A percentile compares a stretch with the other conserved stretches of the same genome.
These are phyloP conservation scores for Harpalus rubripes DNA, from an alignment of 2,888 invertebrate species.

Conservation along the genomic window DNA sequence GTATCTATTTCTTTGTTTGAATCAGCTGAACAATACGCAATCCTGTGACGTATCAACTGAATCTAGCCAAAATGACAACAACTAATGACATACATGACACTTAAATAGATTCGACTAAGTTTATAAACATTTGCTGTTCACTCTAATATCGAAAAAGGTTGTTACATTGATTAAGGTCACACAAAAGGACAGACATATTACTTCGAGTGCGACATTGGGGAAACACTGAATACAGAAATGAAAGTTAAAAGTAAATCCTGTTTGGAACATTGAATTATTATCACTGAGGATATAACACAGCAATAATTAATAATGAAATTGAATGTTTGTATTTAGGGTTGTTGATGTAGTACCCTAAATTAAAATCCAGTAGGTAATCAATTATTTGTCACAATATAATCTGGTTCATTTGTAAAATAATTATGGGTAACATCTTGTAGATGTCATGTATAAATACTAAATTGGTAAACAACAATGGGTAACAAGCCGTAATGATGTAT, in stretches of 20 bases:
- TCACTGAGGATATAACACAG: not conserved
- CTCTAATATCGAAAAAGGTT: slow-evolving; percentile 17
- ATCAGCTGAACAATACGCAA: slow-evolving; percentile 29
- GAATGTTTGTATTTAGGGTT: too few relatives aligned
- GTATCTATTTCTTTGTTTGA: slow-evolving; percentile 34
- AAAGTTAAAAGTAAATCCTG: slow-evolving; percentile 20
- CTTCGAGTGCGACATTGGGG: slow-evolving; percentile 8
- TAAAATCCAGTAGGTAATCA: too few relatives aligned
- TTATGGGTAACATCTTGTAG: too few relatives aligned
- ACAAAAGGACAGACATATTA: slow-evolving; percentile 24
- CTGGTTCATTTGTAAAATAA: too few relatives aligned
- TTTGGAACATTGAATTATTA: not conserved
- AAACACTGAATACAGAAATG: not conserved
- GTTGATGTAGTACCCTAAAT: too few relatives aligned
- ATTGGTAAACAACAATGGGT: too few relatives aligned
- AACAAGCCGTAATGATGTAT: too few relatives aligned
- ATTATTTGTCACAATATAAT: too few relatives aligned
- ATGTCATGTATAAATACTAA: too few relatives aligned
- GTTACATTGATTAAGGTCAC: slow-evolving; percentile 23
- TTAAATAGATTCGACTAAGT: slow-evolving; percentile 31
- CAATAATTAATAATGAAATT: too few relatives aligned
- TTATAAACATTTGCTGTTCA: slow-evolving; percentile 13
- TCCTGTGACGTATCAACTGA: slow-evolving; percentile 12
- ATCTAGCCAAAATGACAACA: slow-evolving; percentile 28
- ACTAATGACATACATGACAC: slow-evolving; percentile 38